Conservation (phyloP, 2,888 invertebrate genomes). For the Standfussiana lucernea region DNA sequence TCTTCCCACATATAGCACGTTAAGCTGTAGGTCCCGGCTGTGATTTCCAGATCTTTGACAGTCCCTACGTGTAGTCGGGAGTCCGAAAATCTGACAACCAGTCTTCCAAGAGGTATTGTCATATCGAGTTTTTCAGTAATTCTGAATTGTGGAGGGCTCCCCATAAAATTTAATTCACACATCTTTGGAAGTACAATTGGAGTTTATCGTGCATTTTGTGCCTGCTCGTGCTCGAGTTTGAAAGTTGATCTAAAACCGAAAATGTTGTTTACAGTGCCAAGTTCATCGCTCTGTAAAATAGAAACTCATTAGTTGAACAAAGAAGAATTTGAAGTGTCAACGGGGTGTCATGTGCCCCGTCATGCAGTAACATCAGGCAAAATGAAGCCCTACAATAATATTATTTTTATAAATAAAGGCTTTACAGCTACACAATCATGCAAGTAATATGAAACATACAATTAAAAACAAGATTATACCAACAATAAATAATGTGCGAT, state of each 20-base stretch:
- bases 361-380: conserved; percentile 35
- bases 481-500: conserved; percentile 69
- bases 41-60: too few relatives aligned
- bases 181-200: neutral
- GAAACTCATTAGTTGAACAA: conserved; percentile 45
- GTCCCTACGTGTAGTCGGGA: too few relatives aligned
- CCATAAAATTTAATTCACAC: neutral
- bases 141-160: neutral
- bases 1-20: too few relatives aligned
- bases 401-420: conserved; percentile 33
- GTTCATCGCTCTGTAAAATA: conserved; percentile 59
- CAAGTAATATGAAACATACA: neutral
- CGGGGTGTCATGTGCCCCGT: conserved; percentile 29
- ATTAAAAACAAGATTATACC: neutral
- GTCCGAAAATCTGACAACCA: too few relatives aligned
- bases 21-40: too few relatives aligned
- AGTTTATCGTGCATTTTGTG: neutral
- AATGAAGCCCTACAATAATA: conserved; percentile 48
- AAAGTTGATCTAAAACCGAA: neutral
- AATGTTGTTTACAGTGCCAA: conserved; percentile 71
- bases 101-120: too few relatives aligned
- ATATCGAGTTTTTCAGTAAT: neutral
- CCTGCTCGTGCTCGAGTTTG: neutral
- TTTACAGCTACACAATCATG: conserved; percentile 22
- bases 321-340: conserved; percentile 52